These are phyloP conservation scores for Galagoides demidoff DNA, from an alignment of 2,797 vertebrate genomes.

Conservation along the genomic window DNA sequence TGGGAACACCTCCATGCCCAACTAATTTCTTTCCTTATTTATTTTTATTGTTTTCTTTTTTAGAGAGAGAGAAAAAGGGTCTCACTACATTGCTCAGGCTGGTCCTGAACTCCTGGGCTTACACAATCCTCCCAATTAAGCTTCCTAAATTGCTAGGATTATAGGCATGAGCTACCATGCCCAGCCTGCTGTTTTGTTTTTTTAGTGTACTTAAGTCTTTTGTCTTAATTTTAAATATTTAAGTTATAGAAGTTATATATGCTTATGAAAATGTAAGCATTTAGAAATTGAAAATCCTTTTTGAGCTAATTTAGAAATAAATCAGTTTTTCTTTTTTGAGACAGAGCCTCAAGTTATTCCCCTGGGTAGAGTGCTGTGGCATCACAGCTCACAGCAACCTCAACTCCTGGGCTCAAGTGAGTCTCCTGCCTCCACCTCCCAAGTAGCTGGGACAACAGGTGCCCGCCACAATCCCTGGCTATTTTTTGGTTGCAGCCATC, in stretches of 20 bases:
- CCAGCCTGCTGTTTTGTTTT: neutral
- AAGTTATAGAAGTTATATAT: neutral
- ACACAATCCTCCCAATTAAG: neutral
- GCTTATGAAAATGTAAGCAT: neutral
- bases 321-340: neutral
- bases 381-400: too few species aligned
- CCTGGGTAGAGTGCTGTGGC: too few species aligned
- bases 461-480: too few species aligned
- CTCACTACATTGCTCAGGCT: neutral
- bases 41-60: neutral
- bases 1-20: neutral
- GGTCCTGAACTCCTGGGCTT: neutral
- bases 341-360: too few species aligned
- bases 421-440: too few species aligned
- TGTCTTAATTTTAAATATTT: conserved; percentile 24
- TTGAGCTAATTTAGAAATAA: neutral
- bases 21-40: too few species aligned
- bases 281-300: conserved; percentile 16
- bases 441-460: too few species aligned
- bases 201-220: neutral
- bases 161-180: neutral
- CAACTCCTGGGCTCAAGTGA: too few species aligned
- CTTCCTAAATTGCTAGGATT: neutral
- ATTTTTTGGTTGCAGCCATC: too few species aligned
- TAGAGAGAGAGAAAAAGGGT: neutral